Conservation (phyloP, 2,113 vertebrate species). For the Ameiurus melas region DNA sequence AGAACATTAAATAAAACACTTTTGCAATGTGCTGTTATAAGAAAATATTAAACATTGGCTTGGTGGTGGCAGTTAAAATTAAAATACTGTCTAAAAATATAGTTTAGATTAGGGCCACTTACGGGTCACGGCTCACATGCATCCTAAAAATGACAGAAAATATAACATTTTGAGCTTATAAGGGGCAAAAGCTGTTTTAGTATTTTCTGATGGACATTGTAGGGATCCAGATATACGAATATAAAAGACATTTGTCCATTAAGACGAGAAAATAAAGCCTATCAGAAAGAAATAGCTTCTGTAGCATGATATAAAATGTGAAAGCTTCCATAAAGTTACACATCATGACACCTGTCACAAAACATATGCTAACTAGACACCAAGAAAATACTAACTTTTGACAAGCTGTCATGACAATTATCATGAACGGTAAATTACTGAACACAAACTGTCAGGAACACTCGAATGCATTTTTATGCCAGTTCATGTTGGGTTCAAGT, state of each 20-base stretch:
- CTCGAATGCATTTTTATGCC: not conserved
- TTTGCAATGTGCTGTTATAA: not conserved
- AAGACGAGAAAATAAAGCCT: too few relatives aligned
- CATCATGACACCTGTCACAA: not conserved
- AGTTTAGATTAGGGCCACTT: not conserved
- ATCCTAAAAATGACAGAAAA: not conserved
- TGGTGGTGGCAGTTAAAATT: not conserved
- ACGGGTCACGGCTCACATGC: not conserved
- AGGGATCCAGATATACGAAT: not conserved
- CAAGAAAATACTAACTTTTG: not conserved
- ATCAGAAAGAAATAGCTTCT: not conserved
- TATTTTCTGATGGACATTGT: not conserved
- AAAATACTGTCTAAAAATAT: not conserved
- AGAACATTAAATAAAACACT: not conserved
- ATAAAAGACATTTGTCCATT: not conserved
- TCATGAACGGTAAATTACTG: not conserved
- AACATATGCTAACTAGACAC: constrained; percentile 3
- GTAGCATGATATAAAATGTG: not conserved
- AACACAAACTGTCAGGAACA: not conserved
- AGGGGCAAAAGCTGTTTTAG: not conserved
- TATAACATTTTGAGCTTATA: not conserved
- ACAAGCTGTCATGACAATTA: not conserved
- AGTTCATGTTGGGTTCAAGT: not conserved
- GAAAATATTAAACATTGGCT: not conserved
- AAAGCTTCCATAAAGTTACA: not conserved